phyloP scores from a whole-genome alignment of 2,888 invertebrate genomes.

The Drosophila fungiperda region DNA sequence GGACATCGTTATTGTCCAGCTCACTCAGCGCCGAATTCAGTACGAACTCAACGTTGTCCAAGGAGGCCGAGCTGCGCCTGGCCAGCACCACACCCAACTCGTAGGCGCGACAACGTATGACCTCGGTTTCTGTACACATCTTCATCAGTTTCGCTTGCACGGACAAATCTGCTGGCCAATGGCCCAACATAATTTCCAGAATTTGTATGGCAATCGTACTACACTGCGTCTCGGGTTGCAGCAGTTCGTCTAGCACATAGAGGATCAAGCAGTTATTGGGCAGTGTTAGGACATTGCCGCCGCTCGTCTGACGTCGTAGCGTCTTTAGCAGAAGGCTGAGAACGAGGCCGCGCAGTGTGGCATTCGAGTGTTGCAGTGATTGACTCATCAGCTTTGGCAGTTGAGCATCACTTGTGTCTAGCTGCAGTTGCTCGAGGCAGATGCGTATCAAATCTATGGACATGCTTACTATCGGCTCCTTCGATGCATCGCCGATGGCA shows the following conservation, averaged over 20 bases:
- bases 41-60: constrained; percentile 88
- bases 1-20: constrained; percentile 89
- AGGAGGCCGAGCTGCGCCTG: constrained; percentile 87
- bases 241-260: constrained; percentile 78
- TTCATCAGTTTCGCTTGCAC: constrained; percentile 64
- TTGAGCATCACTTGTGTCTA: constrained; percentile 71
- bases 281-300: constrained; percentile 22
- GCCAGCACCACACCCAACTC: constrained; percentile 88
- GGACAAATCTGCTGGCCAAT: constrained; percentile 58
- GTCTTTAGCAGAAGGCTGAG: constrained; percentile 87
- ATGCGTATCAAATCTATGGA: constrained; percentile 89
- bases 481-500: constrained; percentile 41
- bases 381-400: constrained; percentile 88
- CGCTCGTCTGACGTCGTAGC: constrained; percentile 44
- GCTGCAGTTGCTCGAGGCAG: constrained; percentile 85
- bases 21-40: constrained; percentile 89
- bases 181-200: constrained; percentile 65
- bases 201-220: constrained; percentile 75
- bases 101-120: constrained; percentile 81
- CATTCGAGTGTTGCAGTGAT: constrained; percentile 88
- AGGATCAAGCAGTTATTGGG: constrained; percentile 67
- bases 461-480: constrained; percentile 87
- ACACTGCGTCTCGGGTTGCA: constrained; percentile 69
- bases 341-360: constrained; percentile 88
- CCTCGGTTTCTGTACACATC: constrained; percentile 65